A percentile compares a stretch with the other conserved stretches of the same genome.
phyloP scores from a whole-genome alignment of 2,797 vertebrate genomes.

The Microchirus variegatus region DNA sequence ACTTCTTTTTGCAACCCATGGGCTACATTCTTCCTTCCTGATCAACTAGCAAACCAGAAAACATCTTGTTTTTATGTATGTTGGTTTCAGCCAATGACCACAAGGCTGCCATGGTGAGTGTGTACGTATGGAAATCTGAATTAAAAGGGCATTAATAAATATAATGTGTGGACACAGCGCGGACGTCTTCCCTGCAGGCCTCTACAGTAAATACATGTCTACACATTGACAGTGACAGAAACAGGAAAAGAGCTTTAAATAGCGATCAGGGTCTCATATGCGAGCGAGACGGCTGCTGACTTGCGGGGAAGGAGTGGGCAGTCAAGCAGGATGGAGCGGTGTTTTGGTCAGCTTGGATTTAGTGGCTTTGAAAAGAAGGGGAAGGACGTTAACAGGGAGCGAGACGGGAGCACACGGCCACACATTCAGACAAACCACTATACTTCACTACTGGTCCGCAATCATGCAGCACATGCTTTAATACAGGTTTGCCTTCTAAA shows the following conservation, averaged over 20 bases:
- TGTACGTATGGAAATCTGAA: conserved; percentile 9
- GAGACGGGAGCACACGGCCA: conserved; percentile 11
- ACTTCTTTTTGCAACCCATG: no score
- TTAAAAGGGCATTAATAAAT: conserved; percentile 11
- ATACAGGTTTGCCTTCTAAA: no score
- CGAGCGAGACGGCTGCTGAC: conserved; percentile 61
- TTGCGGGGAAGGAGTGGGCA: conserved; percentile 66
- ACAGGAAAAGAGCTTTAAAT: conserved; percentile 70
- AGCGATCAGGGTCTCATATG: conserved; percentile 49
- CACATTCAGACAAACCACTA: conserved; percentile 2
- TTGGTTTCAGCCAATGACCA: conserved; percentile 22
- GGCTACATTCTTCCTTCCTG: no score
- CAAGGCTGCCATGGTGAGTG: conserved; percentile 31
- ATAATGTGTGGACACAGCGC: conserved; percentile 37
- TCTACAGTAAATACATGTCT: conserved; percentile 51
- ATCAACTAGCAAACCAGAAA: no score
- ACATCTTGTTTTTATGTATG: background rate
- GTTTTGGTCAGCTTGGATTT: conserved; percentile 59
- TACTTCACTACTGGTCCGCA: background rate
- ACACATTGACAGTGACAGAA: conserved; percentile 50
- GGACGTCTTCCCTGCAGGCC: conserved; percentile 43
- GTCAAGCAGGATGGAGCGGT: conserved; percentile 65
- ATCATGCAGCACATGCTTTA: background rate
- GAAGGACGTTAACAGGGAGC: conserved; percentile 48
- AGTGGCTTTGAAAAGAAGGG: conserved; percentile 47